A percentile compares a stretch with the other conserved stretches of the same genome.
phyloP scores from a whole-genome alignment of 2,888 invertebrate species.

The Perizoma flavofasciatum region DNA sequence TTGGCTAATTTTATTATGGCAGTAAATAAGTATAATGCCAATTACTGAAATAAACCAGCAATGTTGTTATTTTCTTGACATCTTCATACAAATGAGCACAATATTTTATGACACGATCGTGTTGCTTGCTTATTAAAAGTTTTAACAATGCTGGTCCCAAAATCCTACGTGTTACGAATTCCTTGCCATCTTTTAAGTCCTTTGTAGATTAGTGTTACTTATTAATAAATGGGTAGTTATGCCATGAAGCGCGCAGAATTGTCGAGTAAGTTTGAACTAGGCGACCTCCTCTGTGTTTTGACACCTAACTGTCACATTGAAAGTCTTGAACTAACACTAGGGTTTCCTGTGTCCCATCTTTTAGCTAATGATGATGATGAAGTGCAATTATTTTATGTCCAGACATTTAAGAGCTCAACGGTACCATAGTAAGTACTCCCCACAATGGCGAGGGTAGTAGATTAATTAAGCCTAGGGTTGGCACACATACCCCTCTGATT shows the following conservation, averaged over 20 bases:
- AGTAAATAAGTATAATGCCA: slow-evolving; percentile 3
- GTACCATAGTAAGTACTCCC: slow-evolving; percentile 2
- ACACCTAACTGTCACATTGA: no score
- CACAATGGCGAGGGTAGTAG: slow-evolving; percentile 36
- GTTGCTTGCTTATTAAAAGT: slow-evolving; percentile 19
- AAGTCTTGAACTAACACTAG: no score
- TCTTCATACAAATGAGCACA: slow-evolving; percentile 14
- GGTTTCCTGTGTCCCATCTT: no score
- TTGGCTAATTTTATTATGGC: neutral
- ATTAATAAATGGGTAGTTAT: no score
- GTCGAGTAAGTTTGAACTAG: no score
- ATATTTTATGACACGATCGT: slow-evolving; percentile 7
- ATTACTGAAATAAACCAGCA: slow-evolving; percentile 1
- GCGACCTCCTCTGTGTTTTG: no score
- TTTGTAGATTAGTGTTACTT: slow-evolving; percentile 2
- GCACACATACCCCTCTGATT: neutral
- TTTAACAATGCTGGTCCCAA: slow-evolving; percentile 15
- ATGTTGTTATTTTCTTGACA: neutral
- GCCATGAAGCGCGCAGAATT: no score
- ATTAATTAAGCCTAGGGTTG: slow-evolving; percentile 50
- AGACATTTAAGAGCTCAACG: neutral
- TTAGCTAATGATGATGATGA: no score
- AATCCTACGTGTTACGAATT: slow-evolving; percentile 10
- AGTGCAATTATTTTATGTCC: neutral
- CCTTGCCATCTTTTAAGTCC: slow-evolving; percentile 5